Percentiles rank a stretch among this genome's conserved stretches.
phyloP scores from a whole-genome alignment of 30 jellyfish, hydroid and myxozoan species.

The Aurelia sp. region DNA sequence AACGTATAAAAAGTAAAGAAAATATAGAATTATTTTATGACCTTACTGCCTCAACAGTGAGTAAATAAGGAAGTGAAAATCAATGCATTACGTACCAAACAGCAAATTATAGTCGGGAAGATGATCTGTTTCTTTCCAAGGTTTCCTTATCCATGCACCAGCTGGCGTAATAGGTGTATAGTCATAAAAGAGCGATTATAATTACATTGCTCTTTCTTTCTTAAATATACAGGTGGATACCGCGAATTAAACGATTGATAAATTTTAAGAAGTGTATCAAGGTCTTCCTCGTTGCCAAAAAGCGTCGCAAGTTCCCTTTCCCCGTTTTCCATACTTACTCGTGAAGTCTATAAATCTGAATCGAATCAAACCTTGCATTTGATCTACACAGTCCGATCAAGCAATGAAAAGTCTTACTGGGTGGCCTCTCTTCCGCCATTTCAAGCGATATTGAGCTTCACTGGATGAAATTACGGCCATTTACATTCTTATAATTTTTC shows the following conservation, averaged over 20 bases:
- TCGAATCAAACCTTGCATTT: too few species aligned
- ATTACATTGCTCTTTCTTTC: background rate
- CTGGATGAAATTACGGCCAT: too few species aligned
- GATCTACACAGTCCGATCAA: too few species aligned
- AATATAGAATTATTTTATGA: too few species aligned
- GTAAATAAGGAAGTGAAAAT: too few species aligned
- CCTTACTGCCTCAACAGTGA: too few species aligned
- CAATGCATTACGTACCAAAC: background rate
- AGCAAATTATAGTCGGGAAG: background rate
- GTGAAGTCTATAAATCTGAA: too few species aligned
- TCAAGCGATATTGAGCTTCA: too few species aligned
- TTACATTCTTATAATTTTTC: too few species aligned
- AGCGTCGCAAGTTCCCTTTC: background rate
- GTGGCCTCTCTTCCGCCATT: too few species aligned
- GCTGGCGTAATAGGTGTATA: background rate
- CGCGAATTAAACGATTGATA: background rate
- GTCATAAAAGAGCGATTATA: background rate
- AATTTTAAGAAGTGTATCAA: background rate
- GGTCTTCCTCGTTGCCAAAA: background rate
- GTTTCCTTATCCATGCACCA: conserved; percentile 8
- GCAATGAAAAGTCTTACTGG: too few species aligned
- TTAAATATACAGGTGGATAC: background rate
- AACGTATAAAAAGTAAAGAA: too few species aligned
- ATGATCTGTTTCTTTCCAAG: conserved; percentile 3
- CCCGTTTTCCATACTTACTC: background rate